Evolutionary conservation across 1,140 invertebrate genomes (phyloP), one percentile per base, ranked within the genome.

Genomic region (Macrosteles quadrilineatus): DNA sequence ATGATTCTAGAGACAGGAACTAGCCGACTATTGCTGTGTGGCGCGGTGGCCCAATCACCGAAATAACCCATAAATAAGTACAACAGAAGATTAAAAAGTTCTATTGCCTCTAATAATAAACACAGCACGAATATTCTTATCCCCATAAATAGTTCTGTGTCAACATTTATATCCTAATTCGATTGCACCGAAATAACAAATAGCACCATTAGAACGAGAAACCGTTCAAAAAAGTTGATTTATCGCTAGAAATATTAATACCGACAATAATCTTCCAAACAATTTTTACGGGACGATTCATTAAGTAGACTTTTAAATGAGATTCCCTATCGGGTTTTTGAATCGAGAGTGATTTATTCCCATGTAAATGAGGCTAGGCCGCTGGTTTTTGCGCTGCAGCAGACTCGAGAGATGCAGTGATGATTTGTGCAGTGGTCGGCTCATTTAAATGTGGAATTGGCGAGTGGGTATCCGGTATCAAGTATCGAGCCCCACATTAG

Each of bases 151-250:
- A 50, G n/a, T 50, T 21, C 47, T 50, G n/a, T 11, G 47, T 50
- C 47, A 50, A 50, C 47, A 50, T 50, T 50, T 50, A 50, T 50
- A 19, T 50, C 47, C 47, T 50, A 50, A 50, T 50, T 50, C 47
- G 47, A 50, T 50, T 50, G 47, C 47, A 19, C 4, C 21, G 32
- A 50, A 50, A 19, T 50, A 50, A 50, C 21, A 50, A 50, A 50
- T 50, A 50, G 47, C 47, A n/a, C 21, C 21, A 50, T 50, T 50
- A 50, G 47, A 50, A 50, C 47, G n/a, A 50, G 47, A 50, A 50
- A 21, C 6, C n/a, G 21, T 4, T 17, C 47, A 17, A 21, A 17
- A 21, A 4, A 21, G 21, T n/a, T 50, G 47, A 50, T 50, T 50
- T 50, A 50, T 21, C 47, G 21, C 47, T 21, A 21, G 47, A 19